Evolutionary conservation across 2,888 invertebrate species (phyloP), one percentile per base, ranked within the genome.

Genomic region (Chaetoderma sp.): DNA sequence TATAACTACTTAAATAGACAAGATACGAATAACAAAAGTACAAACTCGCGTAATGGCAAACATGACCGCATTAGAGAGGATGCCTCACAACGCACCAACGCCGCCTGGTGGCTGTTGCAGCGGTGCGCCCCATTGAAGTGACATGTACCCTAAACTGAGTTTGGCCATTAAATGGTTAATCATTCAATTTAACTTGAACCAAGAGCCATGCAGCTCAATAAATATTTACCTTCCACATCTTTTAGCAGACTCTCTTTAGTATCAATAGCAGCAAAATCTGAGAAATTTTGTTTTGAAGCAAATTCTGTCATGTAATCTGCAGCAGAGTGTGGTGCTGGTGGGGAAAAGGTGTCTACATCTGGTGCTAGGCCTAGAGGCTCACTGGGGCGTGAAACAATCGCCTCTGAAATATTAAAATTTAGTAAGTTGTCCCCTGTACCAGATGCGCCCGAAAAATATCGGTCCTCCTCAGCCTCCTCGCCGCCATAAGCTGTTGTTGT

Each of bases 401-500:
- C 60, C 52, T n/a, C n/a, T 25, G 30, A 25, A 16, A 21, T 50
- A 36, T 50, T 59, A 59, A 50, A 58, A 21, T 63, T 44, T 1
- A 33, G 4, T 27, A 63, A 64, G 50, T 69, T 67, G 57, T 67
- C 66, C 45, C 69, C 67, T 57, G 64, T 67, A 57, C 70, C 74
- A 60, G 69, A 67, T 62, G 67, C 65, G 66, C 73, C 75, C 61
- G 70, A 61, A 63, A 60, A 63, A 69, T 78, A 81, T 64, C 74
- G 74, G 69, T 81, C 79, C 55, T 77, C 79, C 63, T 81, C 79
- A 30, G 76, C 74, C 50, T 77, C 76, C 64, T 75, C 78, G 67
- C 73, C 78, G 25, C 73, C 64, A 67, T 73, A 69, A 54, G 78
- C 74, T 28, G 79, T 77, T 21, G 79, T 77, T 27, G 79, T 75